Percentiles rank a stretch among this genome's conserved stretches.
Conservation (phyloP, 2,797 vertebrate genomes). For the Cirrhinus mrigala region DNA sequence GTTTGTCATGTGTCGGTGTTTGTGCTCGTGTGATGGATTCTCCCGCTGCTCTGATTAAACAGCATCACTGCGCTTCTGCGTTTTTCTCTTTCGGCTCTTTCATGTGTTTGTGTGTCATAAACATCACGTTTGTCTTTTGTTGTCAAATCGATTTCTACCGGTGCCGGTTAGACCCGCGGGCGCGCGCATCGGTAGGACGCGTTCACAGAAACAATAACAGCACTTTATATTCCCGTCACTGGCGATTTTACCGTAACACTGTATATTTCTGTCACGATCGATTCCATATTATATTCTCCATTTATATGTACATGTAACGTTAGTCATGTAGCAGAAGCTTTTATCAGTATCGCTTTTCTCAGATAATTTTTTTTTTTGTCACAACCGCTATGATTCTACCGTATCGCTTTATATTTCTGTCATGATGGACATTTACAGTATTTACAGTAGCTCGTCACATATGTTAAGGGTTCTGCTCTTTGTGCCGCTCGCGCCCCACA, state of each 20-base stretch:
- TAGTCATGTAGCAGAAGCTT: background rate
- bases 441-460: background rate
- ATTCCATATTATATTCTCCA: too few relatives aligned
- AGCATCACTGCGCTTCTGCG: background rate
- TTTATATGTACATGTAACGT: background rate
- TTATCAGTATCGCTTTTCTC: background rate
- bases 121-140: background rate
- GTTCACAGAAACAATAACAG: slow-evolving; percentile 4
- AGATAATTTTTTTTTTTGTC: background rate
- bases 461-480: background rate
- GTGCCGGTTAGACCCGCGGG: background rate
- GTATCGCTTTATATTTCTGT: background rate
- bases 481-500: slow-evolving; percentile 3
- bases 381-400: background rate
- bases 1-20: background rate
- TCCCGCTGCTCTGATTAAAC: background rate
- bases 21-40: background rate
- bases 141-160: slow-evolving; percentile 7
- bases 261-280: background rate
- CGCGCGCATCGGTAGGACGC: slow-evolving; percentile 17
- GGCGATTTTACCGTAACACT: background rate
- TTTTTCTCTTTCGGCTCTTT: background rate
- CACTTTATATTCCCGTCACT: background rate
- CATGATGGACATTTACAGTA: background rate
- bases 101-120: background rate